Evolutionary conservation across 1,140 invertebrate genomes (phyloP), one percentile per base, ranked within the genome.

Genomic region (Drosophila athabasca): DNA sequence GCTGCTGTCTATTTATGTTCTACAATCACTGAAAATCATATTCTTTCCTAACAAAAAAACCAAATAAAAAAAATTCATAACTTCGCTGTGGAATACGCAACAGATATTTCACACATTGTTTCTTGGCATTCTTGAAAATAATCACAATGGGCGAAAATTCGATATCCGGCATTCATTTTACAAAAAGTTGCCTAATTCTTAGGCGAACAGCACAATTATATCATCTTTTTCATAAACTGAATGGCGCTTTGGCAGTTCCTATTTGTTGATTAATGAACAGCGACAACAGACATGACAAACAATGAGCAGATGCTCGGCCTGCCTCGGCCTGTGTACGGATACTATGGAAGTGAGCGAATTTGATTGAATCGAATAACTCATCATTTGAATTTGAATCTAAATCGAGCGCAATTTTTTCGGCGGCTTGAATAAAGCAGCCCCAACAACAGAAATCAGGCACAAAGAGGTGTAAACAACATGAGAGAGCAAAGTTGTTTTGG

Each of bases 141-240:
- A 13, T 39, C 5, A 50, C 26, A 50, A 69, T 29, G 26, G 66
- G 11, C 26, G 6, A 44, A 62, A 48, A 52, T 51, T 51, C 45
- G 49, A 87, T 77, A 87, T 87, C 82, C 82, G 82, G 82, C 83
- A 88, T 76, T 62, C 45, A 76, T 65, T 76, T 75, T 88, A 82
- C 83, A 76, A 67, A 76, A 67, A 87, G 62, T 66, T 75, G 49
- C 70, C 62, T 35, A 75, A 68, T 62, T 65, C 67, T 53, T 60
- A 49, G 43, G 83, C 73, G 66, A 52, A 72, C 41, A 19, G 50
- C 74, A 78, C 62, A 73, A 87, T 79, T 79, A 87, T 66, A 76
- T 76, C 44, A 87, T 78, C 59, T 78, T 75, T 78, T 68, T 62
- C 35, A 55, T 59, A 54, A 64, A 22, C 55, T 60, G 71, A 76